These are phyloP conservation scores for Eupithecia vulgata DNA, from an alignment of 2,888 invertebrate species.

Conservation along the genomic window DNA sequence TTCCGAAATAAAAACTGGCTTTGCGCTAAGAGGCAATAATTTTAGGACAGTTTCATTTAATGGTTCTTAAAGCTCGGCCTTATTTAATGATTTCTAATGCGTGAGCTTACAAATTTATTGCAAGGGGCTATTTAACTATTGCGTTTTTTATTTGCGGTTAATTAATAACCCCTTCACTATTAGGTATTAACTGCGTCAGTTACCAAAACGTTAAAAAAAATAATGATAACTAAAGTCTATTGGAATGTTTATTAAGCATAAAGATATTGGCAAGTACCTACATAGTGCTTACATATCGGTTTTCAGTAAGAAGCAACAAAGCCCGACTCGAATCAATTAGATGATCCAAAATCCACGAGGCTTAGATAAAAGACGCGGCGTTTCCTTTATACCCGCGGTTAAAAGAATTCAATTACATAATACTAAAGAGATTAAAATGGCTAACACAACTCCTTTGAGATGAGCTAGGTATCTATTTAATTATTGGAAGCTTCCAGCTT, in stretches of 20 bases:
- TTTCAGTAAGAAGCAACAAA: conserved; percentile 61
- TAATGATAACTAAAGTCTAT: not conserved
- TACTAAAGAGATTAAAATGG: conserved; percentile 78
- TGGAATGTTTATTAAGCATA: not conserved
- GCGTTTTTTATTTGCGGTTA: not conserved
- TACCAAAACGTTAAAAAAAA: not conserved
- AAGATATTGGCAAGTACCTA: conserved; percentile 28
- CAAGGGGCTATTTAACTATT: not conserved
- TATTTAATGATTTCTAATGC: conserved; percentile 59
- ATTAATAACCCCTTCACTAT: not conserved
- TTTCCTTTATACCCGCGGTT: conserved; percentile 77
- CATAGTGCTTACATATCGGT: conserved; percentile 22
- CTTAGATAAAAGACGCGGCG: conserved; percentile 73
- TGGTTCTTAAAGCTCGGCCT: conserved; percentile 57
- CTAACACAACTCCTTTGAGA: conserved; percentile 75
- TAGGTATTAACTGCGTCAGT: not conserved
- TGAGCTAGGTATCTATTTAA: conserved; percentile 70
- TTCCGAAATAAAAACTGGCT: conserved; percentile 47
- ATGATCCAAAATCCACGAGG: conserved; percentile 67
- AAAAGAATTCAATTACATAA: conserved; percentile 81
- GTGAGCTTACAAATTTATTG: conserved; percentile 19
- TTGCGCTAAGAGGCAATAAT: conserved; percentile 59
- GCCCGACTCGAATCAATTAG: conserved; percentile 71
- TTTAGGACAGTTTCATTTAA: conserved; percentile 60
- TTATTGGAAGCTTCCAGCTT: conserved; percentile 59